Evolutionary conservation across 2,888 invertebrate genomes (phyloP).

Genomic region (Nymphalis urticae): DNA sequence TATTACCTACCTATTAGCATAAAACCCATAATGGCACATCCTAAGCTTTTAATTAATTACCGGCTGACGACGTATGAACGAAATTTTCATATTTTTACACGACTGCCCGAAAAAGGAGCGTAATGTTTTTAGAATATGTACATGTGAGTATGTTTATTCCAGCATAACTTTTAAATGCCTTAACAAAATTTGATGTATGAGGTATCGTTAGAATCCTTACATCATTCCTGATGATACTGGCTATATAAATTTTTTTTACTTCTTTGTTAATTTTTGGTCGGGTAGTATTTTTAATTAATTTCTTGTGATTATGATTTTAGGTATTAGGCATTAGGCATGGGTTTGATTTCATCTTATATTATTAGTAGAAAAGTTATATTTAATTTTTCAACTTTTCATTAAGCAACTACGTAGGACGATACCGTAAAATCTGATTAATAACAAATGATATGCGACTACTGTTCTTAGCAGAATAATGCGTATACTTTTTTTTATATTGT

Average conservation of each 20-base stretch:
- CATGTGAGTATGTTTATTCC: no score
- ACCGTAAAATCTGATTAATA: no score
- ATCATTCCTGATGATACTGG: no score
- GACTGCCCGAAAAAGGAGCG: no score
- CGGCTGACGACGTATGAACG: conserved; percentile 53
- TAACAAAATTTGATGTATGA: no score
- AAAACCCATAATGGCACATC: conserved; percentile 72
- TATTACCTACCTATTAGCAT: conserved; percentile 75
- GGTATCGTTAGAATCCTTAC: no score
- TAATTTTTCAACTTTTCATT: background rate
- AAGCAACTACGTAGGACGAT: background rate
- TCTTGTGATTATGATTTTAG: background rate
- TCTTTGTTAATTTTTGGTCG: no score
- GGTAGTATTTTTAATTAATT: background rate
- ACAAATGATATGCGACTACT: background rate
- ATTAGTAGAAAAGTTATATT: background rate
- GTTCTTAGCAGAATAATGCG: background rate
- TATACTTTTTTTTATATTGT: background rate
- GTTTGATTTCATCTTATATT: no score
- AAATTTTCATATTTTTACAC: conserved; percentile 48
- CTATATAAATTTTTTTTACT: no score
- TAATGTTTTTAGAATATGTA: no score
- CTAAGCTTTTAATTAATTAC: conserved; percentile 78
- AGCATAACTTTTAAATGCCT: no score
- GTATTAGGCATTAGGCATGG: no score